A percentile compares a stretch with the other conserved stretches of the same genome.
Conservation (phyloP, 64 coral and sea anemone genomes). For the Montipora cactus region DNA sequence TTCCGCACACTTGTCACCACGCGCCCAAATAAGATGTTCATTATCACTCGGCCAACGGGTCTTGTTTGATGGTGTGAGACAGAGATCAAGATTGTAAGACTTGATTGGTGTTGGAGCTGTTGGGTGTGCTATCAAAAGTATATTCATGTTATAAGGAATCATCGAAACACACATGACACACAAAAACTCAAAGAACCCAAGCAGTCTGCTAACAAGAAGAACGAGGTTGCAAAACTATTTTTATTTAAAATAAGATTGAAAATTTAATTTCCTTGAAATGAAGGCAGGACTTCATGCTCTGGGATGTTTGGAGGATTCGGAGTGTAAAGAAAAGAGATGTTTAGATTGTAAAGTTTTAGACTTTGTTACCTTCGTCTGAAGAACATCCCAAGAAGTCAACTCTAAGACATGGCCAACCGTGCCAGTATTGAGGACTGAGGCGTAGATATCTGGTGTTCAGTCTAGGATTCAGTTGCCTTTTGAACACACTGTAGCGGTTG, state of each 20-base stretch:
- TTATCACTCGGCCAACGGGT: constrained; percentile 38
- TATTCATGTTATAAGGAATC: neutral
- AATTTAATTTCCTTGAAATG: too few relatives aligned
- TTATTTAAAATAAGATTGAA: too few relatives aligned
- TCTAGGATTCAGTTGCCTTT: constrained; percentile 44
- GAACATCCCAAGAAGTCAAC: constrained; percentile 77
- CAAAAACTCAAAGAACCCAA: too few relatives aligned
- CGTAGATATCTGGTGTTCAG: constrained; percentile 70
- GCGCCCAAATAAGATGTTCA: constrained; percentile 28
- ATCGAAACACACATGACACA: too few relatives aligned
- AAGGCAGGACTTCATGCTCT: too few relatives aligned
- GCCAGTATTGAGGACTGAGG: constrained; percentile 86
- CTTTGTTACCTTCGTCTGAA: constrained; percentile 60
- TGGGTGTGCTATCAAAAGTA: constrained; percentile 40
- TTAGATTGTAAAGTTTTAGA: neutral
- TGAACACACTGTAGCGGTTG: constrained; percentile 14
- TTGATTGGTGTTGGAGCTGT: constrained; percentile 67
- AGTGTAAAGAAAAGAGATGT: neutral
- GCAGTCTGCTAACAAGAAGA: too few relatives aligned
- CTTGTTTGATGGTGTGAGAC: constrained; percentile 55
- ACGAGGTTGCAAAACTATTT: too few relatives aligned
- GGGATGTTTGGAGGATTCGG: too few relatives aligned
- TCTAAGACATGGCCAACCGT: constrained; percentile 70
- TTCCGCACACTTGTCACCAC: constrained; percentile 53
- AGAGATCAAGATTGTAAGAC: constrained; percentile 47